Evolutionary conservation across 2,113 vertebrate genomes (phyloP), one percentile per base, ranked within the genome.

Genomic region (Megatriorchis doriae): DNA sequence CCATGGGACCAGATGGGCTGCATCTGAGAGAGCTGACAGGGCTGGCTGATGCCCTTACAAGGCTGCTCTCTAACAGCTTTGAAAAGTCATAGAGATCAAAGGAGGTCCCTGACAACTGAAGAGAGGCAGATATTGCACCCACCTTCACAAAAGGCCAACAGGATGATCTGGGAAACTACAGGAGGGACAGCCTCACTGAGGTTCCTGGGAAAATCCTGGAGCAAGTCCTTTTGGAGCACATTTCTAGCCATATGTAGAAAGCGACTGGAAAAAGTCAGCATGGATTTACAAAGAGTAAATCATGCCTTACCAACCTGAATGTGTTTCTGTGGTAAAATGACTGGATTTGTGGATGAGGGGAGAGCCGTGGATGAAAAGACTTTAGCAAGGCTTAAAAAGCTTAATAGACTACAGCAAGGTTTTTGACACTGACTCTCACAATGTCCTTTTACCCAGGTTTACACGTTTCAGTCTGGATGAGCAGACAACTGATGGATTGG

Each of bases 401-500:
- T 55, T 67, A 45, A 50, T 25, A 63, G 9, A 59, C 43, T 72
- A 53, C 36, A 83, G 5, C 17, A 55, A 65, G 48, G 25, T 42
- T 95, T 94, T 38, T 82, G 50, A 25, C 42, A 9, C 21, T 74
- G 73, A 36, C 15, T 92, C 18, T 26, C 38, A 71, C 56, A 43
- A 42, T 6, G 21, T 47, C 14, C 50, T 81, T 87, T 75, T n/a
- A 63, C 8, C 25, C 2, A 19, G 29, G n/a, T 65, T 72, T 43
- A 34, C 4, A 3, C 1, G 0, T 83, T 86, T 72, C 80, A 59
- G 38, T 59, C 32, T 29, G 25, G 42, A 70, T 78, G 70, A 81
- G 34, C 0, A 0, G 53, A 25, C 13, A 70, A n/a, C 7, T 0
- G 0, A 50, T 48, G 31, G 29, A 47, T 52, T 61, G 36, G 56